phyloP scores from a whole-genome alignment of 2,888 invertebrate genomes.

The Allygus modestus region DNA sequence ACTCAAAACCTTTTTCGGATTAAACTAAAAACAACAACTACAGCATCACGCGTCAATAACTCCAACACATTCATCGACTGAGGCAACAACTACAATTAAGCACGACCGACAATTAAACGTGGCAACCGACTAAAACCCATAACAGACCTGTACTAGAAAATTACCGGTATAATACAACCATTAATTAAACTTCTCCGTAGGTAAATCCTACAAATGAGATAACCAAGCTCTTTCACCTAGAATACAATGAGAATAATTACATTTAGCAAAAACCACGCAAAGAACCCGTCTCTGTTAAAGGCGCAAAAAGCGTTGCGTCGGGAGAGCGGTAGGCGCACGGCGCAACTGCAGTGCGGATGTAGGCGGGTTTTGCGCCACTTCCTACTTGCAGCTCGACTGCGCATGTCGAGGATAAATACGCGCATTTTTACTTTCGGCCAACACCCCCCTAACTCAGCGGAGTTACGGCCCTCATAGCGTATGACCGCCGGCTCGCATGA shows the following conservation, averaged over 20 bases:
- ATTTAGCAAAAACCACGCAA: no score
- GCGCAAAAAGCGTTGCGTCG: neutral
- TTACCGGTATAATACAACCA: neutral
- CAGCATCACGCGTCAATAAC: no score
- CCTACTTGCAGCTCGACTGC: conserved; percentile 38
- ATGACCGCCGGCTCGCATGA: neutral
- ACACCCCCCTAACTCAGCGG: conserved; percentile 44
- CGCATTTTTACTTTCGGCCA: conserved; percentile 43
- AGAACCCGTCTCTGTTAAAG: neutral
- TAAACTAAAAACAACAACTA: no score
- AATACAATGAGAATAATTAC: no score
- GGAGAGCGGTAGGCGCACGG: neutral
- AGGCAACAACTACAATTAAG: no score
- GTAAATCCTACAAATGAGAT: no score
- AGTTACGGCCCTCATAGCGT: neutral
- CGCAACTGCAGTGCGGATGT: conserved; percentile 46
- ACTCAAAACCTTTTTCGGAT: no score
- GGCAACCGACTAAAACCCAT: neutral
- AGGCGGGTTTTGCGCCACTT: conserved; percentile 52
- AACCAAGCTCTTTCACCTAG: no score
- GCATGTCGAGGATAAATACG: conserved; percentile 17
- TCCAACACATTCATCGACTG: no score
- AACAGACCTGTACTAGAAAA: neutral
- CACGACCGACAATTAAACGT: neutral
- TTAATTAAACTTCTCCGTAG: no score